Evolutionary conservation across 92 coral and sea anemone genomes (phyloP).

Genomic region (Pocillopora grandis): DNA sequence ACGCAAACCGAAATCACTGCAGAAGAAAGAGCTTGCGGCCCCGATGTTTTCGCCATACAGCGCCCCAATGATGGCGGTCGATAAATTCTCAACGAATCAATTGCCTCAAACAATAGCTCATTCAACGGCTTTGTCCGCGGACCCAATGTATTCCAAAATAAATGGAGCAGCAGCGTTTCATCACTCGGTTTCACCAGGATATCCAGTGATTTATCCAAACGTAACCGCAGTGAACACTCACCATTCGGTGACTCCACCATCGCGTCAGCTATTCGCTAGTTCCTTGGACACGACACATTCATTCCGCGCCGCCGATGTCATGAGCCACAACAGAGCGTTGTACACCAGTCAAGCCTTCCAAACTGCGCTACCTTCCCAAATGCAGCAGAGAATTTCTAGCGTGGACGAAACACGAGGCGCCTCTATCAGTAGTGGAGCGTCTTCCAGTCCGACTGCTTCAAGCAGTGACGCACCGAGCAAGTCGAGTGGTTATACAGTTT

Average conservation of each 20-base stretch:
- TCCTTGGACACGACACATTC: constrained; percentile 85
- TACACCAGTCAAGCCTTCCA: constrained; percentile 83
- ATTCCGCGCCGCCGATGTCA: constrained; percentile 87
- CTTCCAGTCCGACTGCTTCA: constrained; percentile 86
- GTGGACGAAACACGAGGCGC: constrained; percentile 89
- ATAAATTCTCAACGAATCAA: constrained; percentile 95
- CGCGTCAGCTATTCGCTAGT: constrained; percentile 89
- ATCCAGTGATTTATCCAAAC: constrained; percentile 93
- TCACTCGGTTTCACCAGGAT: constrained; percentile 87
- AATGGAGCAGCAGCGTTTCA: constrained; percentile 94
- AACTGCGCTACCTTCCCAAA: constrained; percentile 80
- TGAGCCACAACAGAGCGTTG: constrained; percentile 82
- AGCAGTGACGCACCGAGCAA: constrained; percentile 76
- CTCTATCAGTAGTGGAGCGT: constrained; percentile 70
- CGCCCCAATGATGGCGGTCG: constrained; percentile 95
- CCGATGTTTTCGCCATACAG: constrained; percentile 95
- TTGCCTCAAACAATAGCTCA: constrained; percentile 98
- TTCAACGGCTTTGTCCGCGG: constrained; percentile 95
- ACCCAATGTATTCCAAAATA: constrained; percentile 97
- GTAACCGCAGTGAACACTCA: constrained; percentile 79
- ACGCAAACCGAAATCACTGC: constrained; percentile 95
- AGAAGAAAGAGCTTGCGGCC: constrained; percentile 87
- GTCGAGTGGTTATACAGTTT: constrained; percentile 64
- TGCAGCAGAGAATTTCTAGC: constrained; percentile 84
- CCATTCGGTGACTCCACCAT: constrained; percentile 70